These are phyloP conservation scores for Tachina fera DNA, from an alignment of 2,888 invertebrate genomes.

Conservation along the genomic window DNA sequence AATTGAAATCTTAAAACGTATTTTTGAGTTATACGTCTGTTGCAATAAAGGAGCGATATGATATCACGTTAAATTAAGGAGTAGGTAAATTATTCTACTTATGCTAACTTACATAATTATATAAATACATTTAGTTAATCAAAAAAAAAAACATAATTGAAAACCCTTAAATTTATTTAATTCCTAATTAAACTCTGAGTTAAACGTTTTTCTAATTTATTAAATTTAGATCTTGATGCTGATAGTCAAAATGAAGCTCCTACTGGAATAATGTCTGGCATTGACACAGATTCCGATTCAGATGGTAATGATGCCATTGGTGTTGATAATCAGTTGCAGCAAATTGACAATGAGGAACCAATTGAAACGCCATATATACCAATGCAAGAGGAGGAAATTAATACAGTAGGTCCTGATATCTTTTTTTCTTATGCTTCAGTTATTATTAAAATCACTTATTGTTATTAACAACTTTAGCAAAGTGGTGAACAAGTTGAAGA, in stretches of 20 bases:
- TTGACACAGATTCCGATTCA: constrained; percentile 86
- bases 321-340: constrained; percentile 63
- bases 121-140: too few relatives aligned
- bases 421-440: constrained; percentile 7
- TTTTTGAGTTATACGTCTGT: too few relatives aligned
- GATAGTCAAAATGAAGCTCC: constrained; percentile 87
- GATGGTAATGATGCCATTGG: constrained; percentile 81
- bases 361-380: constrained; percentile 86
- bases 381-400: constrained; percentile 86
- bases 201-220: neutral
- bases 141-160: too few relatives aligned
- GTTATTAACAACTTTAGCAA: constrained; percentile 76
- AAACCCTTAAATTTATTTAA: too few relatives aligned
- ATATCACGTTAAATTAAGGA: too few relatives aligned
- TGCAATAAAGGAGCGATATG: too few relatives aligned
- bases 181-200: too few relatives aligned
- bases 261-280: constrained; percentile 84
- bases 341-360: constrained; percentile 80
- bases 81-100: too few relatives aligned
- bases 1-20: too few relatives aligned
- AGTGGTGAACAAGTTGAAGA: constrained; percentile 95
- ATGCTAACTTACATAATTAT: too few relatives aligned
- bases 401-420: constrained; percentile 79
- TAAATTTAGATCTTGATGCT: constrained; percentile 87
- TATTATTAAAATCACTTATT: constrained; percentile 6